Evolutionary conservation across 2,888 invertebrate species (phyloP), one percentile per base, ranked within the genome.

Genomic region (Deilephila porcellus): DNA sequence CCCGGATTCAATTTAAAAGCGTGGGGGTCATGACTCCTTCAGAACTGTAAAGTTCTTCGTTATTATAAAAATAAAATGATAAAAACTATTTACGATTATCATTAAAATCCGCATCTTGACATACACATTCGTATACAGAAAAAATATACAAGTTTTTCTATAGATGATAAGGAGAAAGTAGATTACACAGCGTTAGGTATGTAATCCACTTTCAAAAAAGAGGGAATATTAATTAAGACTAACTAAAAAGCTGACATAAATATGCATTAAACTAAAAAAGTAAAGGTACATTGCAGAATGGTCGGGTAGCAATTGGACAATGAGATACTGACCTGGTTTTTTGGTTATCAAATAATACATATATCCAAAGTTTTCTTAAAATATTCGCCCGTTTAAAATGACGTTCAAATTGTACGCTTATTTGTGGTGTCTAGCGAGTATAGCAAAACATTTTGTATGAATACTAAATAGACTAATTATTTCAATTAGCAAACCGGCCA

Each of bases 261-360:
- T 67, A 67, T 67, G 67, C 52, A 17, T 67, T 52, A 67, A 67
- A 67, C 52, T 67, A 78, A 82, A 82, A 25, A 76, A 73, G 73
- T 77, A 80, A 89, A 91, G 92, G 92, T 92, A 92, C 91, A 76
- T 85, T 77, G 86, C 78, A 92, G 92, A 92, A 92, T 92, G 92
- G 85, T 92, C 88, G 82, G 88, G 86, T 90, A 83, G 74, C 78
- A 78, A 82, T 88, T 89, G 89, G 89, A 87, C 89, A 87, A 79
- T 72, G 73, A 77, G 72, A 77, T 74, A 79, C 79, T 79, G 74
- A 72, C 14, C 71, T 59, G 63, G 70, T 63, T 75, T 71, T 71
- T 71, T 20, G 71, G 45, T 25, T 70, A 72, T 73, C 59, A 72
- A 67, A 72, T 70, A 25, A 73, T 71, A 72, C 73, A 63, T 72